Evolutionary conservation across 1,140 invertebrate genomes (phyloP).

Genomic region (Lepidurus packardi): DNA sequence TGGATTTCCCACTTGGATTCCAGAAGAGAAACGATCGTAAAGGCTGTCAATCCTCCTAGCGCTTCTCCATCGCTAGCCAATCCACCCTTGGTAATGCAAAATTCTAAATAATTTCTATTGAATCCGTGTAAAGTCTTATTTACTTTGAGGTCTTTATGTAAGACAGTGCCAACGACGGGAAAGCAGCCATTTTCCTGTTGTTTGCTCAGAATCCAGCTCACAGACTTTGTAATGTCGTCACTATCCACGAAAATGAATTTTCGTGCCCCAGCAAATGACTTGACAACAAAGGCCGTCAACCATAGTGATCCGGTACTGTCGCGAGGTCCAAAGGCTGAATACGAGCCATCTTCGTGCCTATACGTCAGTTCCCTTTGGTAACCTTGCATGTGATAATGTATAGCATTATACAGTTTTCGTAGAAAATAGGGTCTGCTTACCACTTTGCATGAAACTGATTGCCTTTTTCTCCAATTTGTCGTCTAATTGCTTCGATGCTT

Average conservation of each 20-base stretch:
- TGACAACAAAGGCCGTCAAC: constrained; percentile 73
- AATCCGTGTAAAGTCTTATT: too few species aligned
- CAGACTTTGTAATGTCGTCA: constrained; percentile 43
- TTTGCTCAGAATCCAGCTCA: constrained; percentile 46
- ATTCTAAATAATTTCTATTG: too few species aligned
- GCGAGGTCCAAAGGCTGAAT: constrained; percentile 66
- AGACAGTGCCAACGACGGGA: constrained; percentile 42
- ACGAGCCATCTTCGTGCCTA: constrained; percentile 66
- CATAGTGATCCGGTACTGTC: constrained; percentile 66
- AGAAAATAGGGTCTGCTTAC: too few species aligned
- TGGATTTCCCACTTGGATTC: not conserved
- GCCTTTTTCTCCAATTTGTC: too few species aligned
- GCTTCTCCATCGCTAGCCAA: not conserved
- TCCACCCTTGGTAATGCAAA: not conserved
- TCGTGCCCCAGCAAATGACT: constrained; percentile 61
- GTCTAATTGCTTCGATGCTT: too few species aligned
- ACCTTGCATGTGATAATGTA: too few species aligned
- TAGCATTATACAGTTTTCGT: too few species aligned
- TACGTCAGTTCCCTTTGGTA: constrained; percentile 70
- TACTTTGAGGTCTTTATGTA: constrained; percentile 28
- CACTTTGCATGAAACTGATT: too few species aligned
- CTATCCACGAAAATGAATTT: constrained; percentile 60
- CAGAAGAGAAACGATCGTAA: not conserved
- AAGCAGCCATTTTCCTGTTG: constrained; percentile 55
- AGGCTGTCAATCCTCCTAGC: not conserved